phyloP scores from a whole-genome alignment of 2,797 vertebrate genomes.

The Caiman crocodilus region DNA sequence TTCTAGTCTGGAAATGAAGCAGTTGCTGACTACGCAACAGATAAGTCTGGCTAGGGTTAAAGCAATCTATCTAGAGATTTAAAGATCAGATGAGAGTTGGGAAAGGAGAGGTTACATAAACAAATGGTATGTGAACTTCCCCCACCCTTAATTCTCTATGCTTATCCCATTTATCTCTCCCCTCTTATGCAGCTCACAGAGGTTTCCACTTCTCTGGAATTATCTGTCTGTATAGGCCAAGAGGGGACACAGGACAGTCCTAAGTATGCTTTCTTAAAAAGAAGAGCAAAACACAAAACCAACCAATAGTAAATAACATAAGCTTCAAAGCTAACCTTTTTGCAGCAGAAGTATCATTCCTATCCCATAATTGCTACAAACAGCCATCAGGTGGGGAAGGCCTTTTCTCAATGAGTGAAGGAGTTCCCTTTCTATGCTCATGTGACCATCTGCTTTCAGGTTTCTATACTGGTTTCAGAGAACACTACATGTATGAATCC shows the following conservation, averaged over 20 bases:
- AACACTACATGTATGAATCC: neutral
- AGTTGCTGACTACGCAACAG: neutral
- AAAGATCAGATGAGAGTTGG: neutral
- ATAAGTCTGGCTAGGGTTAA: accelerated
- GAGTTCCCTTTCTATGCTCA: too few species aligned
- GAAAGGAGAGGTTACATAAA: neutral
- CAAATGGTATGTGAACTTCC: neutral
- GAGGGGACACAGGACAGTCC: neutral
- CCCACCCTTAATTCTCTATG: neutral
- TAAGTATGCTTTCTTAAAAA: neutral
- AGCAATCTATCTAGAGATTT: neutral
- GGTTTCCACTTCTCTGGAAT: neutral
- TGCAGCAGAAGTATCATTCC: neutral
- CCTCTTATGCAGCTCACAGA: neutral
- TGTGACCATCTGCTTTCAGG: neutral
- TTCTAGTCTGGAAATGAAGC: neutral
- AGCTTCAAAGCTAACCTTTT: accelerated
- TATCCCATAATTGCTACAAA: neutral
- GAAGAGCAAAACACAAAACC: neutral
- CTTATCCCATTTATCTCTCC: neutral
- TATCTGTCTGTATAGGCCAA: neutral
- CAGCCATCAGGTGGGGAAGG: neutral
- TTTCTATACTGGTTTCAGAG: neutral
- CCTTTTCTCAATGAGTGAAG: neutral
- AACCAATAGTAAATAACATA: neutral